Evolutionary conservation across 2,888 invertebrate genomes (phyloP).

Genomic region (Poecilobothrus nobilitatus): DNA sequence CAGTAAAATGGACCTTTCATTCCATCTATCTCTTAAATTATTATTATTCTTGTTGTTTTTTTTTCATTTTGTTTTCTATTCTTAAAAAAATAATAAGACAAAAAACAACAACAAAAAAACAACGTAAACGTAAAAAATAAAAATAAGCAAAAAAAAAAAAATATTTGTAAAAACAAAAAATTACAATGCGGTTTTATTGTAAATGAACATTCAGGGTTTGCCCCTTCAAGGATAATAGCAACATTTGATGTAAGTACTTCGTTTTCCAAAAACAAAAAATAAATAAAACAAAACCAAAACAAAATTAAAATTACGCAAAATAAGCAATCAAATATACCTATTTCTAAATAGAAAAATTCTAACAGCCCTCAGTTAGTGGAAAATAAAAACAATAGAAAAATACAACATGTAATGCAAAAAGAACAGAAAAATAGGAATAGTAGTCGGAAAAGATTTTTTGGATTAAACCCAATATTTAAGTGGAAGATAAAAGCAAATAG

Average conservation of each 20-base stretch:
- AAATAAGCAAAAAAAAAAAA: background rate
- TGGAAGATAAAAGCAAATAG: background rate
- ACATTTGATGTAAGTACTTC: constrained; percentile 3
- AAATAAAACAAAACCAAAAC: background rate
- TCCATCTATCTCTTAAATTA: too few relatives aligned
- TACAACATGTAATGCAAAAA: too few relatives aligned
- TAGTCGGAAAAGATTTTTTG: background rate
- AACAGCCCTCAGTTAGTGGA: background rate
- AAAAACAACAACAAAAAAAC: background rate
- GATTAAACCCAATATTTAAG: background rate
- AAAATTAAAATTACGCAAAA: too few relatives aligned
- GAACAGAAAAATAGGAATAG: too few relatives aligned
- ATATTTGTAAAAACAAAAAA: background rate
- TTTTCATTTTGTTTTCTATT: background rate
- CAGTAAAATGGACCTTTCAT: too few relatives aligned
- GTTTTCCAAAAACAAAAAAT: background rate
- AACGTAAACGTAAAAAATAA: background rate
- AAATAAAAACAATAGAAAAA: background rate
- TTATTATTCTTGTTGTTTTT: too few relatives aligned
- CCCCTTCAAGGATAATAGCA: constrained; percentile 1
- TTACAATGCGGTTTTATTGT: constrained; percentile 6
- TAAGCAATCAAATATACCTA: background rate
- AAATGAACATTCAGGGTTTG: background rate
- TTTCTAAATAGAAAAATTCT: background rate
- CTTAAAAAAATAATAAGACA: background rate